These are phyloP conservation scores for Loris lydekkerianus DNA, from an alignment of 2,797 vertebrate species.

Conservation along the genomic window DNA sequence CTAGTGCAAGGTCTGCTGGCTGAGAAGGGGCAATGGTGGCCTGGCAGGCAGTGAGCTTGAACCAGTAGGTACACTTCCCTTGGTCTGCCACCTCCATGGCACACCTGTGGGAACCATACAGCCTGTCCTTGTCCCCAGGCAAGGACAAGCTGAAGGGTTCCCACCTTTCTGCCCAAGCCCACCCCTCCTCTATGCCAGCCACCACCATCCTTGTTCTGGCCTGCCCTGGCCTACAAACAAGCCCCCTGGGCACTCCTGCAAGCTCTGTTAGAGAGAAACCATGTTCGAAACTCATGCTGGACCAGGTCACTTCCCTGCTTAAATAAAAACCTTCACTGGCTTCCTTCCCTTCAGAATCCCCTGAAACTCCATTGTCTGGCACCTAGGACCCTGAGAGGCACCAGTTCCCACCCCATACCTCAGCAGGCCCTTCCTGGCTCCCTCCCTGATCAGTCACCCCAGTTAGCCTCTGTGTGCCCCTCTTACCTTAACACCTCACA, in stretches of 20 bases:
- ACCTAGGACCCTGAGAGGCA: background rate
- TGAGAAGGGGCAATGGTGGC: background rate
- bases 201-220: background rate
- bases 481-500: background rate
- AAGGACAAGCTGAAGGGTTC: no score
- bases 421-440: background rate
- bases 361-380: background rate
- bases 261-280: background rate
- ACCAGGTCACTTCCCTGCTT: background rate
- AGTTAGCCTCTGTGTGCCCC: background rate
- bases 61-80: background rate
- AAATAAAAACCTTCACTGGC: background rate
- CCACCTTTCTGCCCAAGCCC: no score
- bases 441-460: background rate
- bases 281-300: background rate
- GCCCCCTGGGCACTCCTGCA: background rate
- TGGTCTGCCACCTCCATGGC: background rate
- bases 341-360: background rate
- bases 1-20: background rate
- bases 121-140: background rate
- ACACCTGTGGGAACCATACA: background rate
- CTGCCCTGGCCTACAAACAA: background rate
- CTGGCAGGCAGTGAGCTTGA: background rate
- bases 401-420: background rate
- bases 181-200: rapidly evolving